These are phyloP conservation scores for Colinus virginianus DNA, from an alignment of 2,113 vertebrate species.

Conservation along the genomic window DNA sequence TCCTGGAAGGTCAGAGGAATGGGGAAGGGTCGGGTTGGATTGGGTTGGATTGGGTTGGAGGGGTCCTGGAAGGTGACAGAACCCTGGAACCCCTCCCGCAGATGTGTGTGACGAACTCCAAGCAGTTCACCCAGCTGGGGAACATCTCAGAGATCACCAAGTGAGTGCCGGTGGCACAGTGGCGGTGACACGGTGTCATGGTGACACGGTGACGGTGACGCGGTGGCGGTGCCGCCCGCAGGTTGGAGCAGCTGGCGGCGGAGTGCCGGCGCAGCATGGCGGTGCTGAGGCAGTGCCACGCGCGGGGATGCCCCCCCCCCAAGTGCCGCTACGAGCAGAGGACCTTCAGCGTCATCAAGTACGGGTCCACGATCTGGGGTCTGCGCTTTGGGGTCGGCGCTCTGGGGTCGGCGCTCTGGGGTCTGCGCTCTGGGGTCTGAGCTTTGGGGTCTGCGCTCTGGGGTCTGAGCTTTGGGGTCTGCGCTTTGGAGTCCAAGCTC, in stretches of 20 bases:
- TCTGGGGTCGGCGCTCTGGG: too few species aligned
- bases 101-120: constrained; percentile 86
- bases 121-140: constrained; percentile 87
- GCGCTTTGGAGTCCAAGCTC: too few species aligned
- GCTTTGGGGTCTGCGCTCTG: not conserved
- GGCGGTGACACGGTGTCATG: too few species aligned
- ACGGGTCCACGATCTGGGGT: not conserved
- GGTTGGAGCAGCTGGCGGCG: constrained; percentile 86
- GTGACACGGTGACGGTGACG: too few species aligned
- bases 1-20: too few species aligned
- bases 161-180: constrained; percentile 72
- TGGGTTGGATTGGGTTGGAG: too few species aligned
- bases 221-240: not conserved
- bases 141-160: constrained; percentile 86
- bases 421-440: too few species aligned
- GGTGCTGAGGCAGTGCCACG: constrained; percentile 82
- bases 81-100: constrained; percentile 38
- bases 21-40: too few species aligned
- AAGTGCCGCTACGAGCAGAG: constrained; percentile 87
- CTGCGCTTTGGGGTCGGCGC: too few species aligned
- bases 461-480: too few species aligned
- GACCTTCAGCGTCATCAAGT: constrained; percentile 89
- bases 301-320: constrained; percentile 83
- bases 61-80: too few species aligned
- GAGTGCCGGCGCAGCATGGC: constrained; percentile 87